phyloP scores from a whole-genome alignment of 2,797 vertebrate species.

The Danio tinwini region DNA sequence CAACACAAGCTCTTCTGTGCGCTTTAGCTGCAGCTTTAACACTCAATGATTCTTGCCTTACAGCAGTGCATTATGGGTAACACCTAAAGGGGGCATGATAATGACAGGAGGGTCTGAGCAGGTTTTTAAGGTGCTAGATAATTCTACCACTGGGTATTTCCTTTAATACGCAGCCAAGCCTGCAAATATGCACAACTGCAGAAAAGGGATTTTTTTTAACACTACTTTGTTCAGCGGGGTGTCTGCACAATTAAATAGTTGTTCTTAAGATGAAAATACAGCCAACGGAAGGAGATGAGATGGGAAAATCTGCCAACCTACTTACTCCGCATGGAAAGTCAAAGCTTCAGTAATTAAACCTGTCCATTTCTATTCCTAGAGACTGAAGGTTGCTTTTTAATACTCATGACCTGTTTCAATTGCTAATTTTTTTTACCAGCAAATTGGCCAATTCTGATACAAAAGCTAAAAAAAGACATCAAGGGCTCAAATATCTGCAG shows the following conservation, averaged over 20 bases:
- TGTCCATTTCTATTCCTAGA: conserved; percentile 21
- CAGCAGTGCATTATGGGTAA: conserved; percentile 15
- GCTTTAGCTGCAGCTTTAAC: neutral
- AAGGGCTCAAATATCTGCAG: too few species aligned
- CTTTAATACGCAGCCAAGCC: conserved; percentile 21
- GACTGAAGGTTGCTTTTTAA: conserved; percentile 10
- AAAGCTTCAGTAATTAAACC: conserved; percentile 42
- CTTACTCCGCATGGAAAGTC: conserved; percentile 34
- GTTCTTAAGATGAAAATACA: conserved; percentile 5
- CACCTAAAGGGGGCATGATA: conserved; percentile 1
- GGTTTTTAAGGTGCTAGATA: neutral
- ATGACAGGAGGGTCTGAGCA: conserved; percentile 1
- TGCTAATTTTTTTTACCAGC: too few species aligned
- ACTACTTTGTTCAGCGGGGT: conserved; percentile 13
- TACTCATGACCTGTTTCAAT: too few species aligned
- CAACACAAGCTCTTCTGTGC: neutral
- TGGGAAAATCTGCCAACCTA: neutral
- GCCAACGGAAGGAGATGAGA: neutral
- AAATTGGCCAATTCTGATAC: too few species aligned
- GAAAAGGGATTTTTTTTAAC: conserved; percentile 31
- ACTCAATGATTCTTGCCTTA: conserved; percentile 16
- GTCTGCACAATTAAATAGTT: neutral
- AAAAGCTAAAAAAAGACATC: too few species aligned
- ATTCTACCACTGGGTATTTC: neutral
- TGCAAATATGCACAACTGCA: conserved; percentile 1